Base-by-base conservation (phyloP, 2,113 vertebrate genomes). In the Rousettus leschenaultii region DNA sequence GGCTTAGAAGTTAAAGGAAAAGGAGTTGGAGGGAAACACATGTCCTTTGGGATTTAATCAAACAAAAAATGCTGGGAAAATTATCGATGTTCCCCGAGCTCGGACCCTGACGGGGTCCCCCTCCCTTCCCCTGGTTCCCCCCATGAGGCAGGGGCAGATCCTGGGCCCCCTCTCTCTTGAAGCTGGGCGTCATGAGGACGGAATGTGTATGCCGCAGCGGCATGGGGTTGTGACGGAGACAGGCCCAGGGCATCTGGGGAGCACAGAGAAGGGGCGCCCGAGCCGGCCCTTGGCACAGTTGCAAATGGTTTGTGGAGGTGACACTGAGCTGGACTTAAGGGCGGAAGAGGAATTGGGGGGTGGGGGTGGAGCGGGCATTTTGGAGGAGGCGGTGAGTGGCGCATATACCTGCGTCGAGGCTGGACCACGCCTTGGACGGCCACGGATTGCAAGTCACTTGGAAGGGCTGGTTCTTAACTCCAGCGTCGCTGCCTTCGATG, bases 11-110 rank as follows among this genome's bases (percentile, higher is more conserved):
- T 91, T 96, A 95, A 95, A 96, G 95, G 96, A 70, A 91, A 96
- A 91, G 92, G 90, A 94, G 73, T 89, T 95, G 91, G 80, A 95
- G 92, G 92, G 53, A 4, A 30, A 73, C 95, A 96, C 94, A 97
- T 68, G 91, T 93, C 97, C 97, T 85, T 30, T 97, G 97, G 97
- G 97, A 96, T 97, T 97, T 96, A 97, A 96, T 93, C 96, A 97
- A 95, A 97, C 94, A 96, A 96, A 97, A 95, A 97, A 94, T 89
- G 85, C 35, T 95, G 96, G 94, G 96, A 97, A 97, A 96, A 87
- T 53, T 38, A 57, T 91, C 79, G 86, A 80, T 93, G 89, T 51
- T 97, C 96, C 91, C 95, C 74, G 88, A 95, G 91, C 89, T 85
- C 59, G 95, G 89, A 85, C 59, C 91, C 94, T 66, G 63, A 51